Percentiles rank a stretch among this genome's conserved stretches.
phyloP scores from a whole-genome alignment of 2,888 invertebrate genomes.

The Harmothoe impar region DNA sequence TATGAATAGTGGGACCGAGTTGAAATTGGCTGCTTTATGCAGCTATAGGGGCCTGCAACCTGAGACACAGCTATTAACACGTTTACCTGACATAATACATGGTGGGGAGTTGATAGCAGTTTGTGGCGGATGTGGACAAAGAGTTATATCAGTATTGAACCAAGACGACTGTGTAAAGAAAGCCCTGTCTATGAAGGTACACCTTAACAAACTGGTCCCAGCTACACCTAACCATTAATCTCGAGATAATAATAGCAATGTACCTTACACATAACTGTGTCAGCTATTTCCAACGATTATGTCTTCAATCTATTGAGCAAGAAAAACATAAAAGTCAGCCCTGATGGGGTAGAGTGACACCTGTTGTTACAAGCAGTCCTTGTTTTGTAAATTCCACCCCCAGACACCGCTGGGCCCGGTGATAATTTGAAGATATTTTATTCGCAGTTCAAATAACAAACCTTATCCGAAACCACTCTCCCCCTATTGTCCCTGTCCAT shows the following conservation, averaged over 20 bases:
- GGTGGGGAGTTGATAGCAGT: too few species aligned
- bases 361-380: not conserved
- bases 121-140: too few species aligned
- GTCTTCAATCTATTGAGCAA: not conserved
- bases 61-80: too few species aligned
- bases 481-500: not conserved
- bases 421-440: conserved; percentile 17
- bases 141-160: too few species aligned
- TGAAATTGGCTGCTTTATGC: too few species aligned
- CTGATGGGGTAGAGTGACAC: not conserved
- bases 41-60: too few species aligned
- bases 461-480: not conserved
- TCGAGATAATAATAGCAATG: conserved; percentile 6
- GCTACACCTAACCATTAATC: not conserved
- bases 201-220: not conserved
- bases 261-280: not conserved
- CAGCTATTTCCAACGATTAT: conserved; percentile 22
- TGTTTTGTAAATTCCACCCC: not conserved
- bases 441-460: conserved; percentile 20
- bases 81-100: too few species aligned
- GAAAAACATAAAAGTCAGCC: conserved; percentile 17
- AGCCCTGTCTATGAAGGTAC: not conserved
- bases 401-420: conserved; percentile 15
- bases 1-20: too few species aligned
- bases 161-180: too few species aligned